These are phyloP conservation scores for Petromus typicus DNA, from an alignment of 2,113 vertebrate species.

Conservation along the genomic window DNA sequence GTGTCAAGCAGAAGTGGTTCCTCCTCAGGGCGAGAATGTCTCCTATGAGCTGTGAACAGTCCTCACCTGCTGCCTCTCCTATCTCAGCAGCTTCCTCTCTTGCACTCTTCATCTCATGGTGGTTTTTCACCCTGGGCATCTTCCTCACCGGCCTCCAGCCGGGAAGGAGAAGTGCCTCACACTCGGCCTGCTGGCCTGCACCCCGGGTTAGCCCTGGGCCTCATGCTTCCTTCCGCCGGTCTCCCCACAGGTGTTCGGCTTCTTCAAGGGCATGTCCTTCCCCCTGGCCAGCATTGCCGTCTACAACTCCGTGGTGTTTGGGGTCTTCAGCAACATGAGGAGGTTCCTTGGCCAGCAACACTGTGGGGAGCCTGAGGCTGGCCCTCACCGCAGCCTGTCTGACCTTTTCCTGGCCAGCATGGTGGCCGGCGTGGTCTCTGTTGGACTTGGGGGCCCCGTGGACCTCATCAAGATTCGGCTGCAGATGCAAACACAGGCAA, in stretches of 20 bases:
- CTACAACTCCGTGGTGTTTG: conserved; percentile 96
- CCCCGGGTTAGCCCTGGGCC: background rate
- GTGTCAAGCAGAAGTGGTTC: accelerated
- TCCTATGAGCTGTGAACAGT: accelerated
- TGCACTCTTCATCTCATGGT: background rate
- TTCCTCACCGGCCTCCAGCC: background rate
- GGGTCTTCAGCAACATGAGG: conserved; percentile 94
- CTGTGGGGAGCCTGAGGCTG: conserved; percentile 78
- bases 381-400: conserved; percentile 77
- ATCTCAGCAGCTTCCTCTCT: background rate
- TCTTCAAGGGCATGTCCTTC: conserved; percentile 99
- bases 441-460: conserved; percentile 92
- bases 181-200: background rate
- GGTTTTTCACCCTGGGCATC: background rate
- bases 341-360: conserved; percentile 90
- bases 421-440: conserved; percentile 91
- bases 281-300: conserved; percentile 93
- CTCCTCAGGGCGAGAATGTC: background rate
- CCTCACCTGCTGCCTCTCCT: accelerated
- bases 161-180: background rate
- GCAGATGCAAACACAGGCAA: conserved; percentile 94
- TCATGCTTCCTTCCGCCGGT: background rate
- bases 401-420: conserved; percentile 93
- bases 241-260: conserved; percentile 89
- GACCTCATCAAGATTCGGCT: conserved; percentile 98